Evolutionary conservation across 2,888 invertebrate species (phyloP).

Genomic region (Zeuzera pyrina): DNA sequence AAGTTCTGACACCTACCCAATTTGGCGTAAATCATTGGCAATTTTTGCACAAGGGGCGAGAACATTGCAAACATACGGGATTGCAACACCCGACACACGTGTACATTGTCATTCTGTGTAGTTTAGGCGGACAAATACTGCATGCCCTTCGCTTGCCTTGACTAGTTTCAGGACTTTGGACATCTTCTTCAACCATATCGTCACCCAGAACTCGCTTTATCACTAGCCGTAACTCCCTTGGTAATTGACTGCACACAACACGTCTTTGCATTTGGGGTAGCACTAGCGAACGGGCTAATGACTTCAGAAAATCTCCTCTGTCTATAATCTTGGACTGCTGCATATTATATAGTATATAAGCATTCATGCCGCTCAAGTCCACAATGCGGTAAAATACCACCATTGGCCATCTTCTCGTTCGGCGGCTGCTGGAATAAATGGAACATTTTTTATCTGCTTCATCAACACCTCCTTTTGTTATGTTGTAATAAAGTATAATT

Average conservation of each 20-base stretch:
- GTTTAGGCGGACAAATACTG: background rate
- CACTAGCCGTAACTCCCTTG: background rate
- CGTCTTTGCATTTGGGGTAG: background rate
- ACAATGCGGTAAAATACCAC: constrained; percentile 2
- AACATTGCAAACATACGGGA: no score
- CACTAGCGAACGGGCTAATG: background rate
- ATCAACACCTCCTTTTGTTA: constrained; percentile 1
- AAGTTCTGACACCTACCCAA: no score
- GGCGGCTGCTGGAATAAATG: constrained; percentile 1
- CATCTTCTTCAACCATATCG: background rate
- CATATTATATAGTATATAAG: background rate
- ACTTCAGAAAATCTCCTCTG: background rate
- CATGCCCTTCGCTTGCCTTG: background rate
- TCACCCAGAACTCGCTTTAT: background rate
- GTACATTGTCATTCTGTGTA: background rate
- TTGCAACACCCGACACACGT: no score
- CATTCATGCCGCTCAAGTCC: background rate
- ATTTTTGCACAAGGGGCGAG: no score
- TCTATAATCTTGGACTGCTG: background rate
- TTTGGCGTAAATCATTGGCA: no score
- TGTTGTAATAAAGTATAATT: constrained; percentile 1
- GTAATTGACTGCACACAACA: background rate
- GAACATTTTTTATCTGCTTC: constrained; percentile 2
- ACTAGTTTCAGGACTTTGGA: background rate
- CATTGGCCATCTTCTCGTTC: constrained; percentile 1